Conservation (phyloP, 2,888 invertebrate species). For the Cotesia congregata region DNA sequence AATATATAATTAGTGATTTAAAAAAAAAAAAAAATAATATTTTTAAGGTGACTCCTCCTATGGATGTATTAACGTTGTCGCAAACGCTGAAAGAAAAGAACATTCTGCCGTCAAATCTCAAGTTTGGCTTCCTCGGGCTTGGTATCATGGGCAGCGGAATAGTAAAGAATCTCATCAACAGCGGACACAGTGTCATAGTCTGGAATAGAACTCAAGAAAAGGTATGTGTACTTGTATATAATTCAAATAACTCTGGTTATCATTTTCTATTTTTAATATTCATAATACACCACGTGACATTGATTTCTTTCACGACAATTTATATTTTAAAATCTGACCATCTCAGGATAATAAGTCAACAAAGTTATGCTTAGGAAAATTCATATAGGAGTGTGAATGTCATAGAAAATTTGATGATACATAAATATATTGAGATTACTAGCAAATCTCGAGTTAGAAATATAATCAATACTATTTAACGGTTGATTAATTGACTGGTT, state of each 20-base stretch:
- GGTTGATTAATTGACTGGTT: background rate
- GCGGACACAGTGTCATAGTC: constrained; percentile 92
- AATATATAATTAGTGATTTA: background rate
- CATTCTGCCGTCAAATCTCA: constrained; percentile 86
- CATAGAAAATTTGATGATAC: no score
- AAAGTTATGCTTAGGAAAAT: background rate
- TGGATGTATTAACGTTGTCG: constrained; percentile 84
- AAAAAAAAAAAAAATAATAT: constrained; percentile 6
- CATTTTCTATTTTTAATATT: background rate
- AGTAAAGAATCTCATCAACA: constrained; percentile 93
- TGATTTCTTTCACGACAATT: background rate
- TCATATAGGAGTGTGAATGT: background rate
- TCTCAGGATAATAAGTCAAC: background rate
- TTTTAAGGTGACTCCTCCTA: constrained; percentile 78
- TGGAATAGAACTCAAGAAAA: constrained; percentile 95
- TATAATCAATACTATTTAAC: background rate
- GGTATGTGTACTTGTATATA: constrained; percentile 77
- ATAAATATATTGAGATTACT: no score
- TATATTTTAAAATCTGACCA: background rate
- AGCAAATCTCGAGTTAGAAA: no score
- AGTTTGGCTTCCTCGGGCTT: constrained; percentile 95
- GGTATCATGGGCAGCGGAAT: constrained; percentile 97
- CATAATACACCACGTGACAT: background rate
- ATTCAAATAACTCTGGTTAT: background rate
- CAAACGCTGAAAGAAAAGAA: constrained; percentile 86